Conservation (phyloP, 2,113 vertebrate genomes). For the Megaceryle maxima region DNA sequence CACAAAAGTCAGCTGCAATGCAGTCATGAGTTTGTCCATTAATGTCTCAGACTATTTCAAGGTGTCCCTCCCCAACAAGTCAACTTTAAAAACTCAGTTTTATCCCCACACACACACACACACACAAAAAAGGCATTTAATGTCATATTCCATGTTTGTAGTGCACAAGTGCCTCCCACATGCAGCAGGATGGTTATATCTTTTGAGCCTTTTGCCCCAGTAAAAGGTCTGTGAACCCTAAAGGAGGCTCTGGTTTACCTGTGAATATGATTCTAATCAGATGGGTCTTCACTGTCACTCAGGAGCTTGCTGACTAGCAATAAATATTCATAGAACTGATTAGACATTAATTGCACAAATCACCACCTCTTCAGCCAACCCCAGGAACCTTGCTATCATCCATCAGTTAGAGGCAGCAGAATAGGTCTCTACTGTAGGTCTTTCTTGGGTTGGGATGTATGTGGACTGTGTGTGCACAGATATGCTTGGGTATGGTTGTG, state of each 20-base stretch:
- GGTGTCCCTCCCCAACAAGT: neutral
- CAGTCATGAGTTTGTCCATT: neutral
- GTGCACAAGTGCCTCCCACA: neutral
- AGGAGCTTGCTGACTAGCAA: conserved; percentile 43
- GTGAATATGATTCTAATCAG: conserved; percentile 21
- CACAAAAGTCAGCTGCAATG: neutral
- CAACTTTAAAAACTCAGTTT: neutral
- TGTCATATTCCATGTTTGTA: neutral
- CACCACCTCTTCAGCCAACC: conserved; percentile 45
- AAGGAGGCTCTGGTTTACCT: neutral
- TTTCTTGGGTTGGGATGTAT: neutral
- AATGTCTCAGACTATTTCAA: neutral
- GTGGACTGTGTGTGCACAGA: neutral
- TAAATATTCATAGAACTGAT: conserved; percentile 72
- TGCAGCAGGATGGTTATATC: neutral
- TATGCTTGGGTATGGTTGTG: neutral
- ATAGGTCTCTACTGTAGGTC: neutral
- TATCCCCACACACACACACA: neutral
- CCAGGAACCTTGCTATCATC: conserved; percentile 1
- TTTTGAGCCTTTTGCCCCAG: neutral
- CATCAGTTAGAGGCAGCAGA: neutral
- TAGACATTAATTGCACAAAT: conserved; percentile 64
- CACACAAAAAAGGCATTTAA: neutral
- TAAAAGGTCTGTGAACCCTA: neutral
- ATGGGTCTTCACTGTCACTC: conserved; percentile 9